Evolutionary conservation across 2,888 invertebrate species (phyloP).

Genomic region (Sceliomorpha sp.): DNA sequence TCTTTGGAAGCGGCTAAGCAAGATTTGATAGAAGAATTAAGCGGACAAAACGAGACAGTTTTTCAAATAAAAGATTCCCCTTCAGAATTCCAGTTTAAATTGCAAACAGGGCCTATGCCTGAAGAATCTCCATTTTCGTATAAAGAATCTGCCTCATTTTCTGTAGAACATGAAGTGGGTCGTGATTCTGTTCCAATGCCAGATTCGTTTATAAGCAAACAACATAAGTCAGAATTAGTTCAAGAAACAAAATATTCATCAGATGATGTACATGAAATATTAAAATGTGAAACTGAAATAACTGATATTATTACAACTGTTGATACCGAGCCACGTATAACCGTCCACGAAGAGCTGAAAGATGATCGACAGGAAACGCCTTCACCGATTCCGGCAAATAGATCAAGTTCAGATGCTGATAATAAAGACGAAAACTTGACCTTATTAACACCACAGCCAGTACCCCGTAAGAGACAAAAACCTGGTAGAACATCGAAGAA

Average conservation of each 20-base stretch:
- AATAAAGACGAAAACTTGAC: conserved; percentile 67
- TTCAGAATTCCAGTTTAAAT: conserved; percentile 87
- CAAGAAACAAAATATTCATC: conserved; percentile 77
- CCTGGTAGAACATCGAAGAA: conserved; percentile 80
- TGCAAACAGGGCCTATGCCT: conserved; percentile 83
- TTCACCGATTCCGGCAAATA: conserved; percentile 67
- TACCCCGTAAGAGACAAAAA: conserved; percentile 77
- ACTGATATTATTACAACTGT: conserved; percentile 54
- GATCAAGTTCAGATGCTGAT: conserved; percentile 74
- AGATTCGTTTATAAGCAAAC: conserved; percentile 64
- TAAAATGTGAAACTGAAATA: conserved; percentile 63
- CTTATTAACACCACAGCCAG: conserved; percentile 69
- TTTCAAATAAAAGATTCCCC: conserved; percentile 85
- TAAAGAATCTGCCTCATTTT: conserved; percentile 80
- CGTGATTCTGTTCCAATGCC: conserved; percentile 60
- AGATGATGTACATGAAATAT: conserved; percentile 44
- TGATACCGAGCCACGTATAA: conserved; percentile 57
- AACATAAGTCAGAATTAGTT: conserved; percentile 49
- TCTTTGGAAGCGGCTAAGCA: conserved; percentile 86
- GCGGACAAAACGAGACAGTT: conserved; percentile 82
- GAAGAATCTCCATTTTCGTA: conserved; percentile 82
- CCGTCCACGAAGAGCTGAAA: conserved; percentile 56
- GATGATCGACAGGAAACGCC: conserved; percentile 44
- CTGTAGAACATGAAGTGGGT: conserved; percentile 69
- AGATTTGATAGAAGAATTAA: conserved; percentile 86